phyloP scores from a whole-genome alignment of 2,888 invertebrate genomes.

The Gonocerus acuteangulatus region DNA sequence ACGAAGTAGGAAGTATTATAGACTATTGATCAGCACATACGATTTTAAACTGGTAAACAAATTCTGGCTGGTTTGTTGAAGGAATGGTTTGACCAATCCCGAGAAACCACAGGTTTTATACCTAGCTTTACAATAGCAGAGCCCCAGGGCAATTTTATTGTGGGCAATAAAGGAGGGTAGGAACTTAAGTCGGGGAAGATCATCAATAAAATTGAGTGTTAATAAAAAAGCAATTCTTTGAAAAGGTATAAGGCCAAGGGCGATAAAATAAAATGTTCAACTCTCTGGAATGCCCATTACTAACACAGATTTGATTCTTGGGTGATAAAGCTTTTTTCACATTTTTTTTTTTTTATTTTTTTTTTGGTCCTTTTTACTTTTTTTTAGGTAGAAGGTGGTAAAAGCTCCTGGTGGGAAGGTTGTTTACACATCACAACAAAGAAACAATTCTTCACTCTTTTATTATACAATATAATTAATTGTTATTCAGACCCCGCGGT shows the following conservation, averaged over 20 bases:
- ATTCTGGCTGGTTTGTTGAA: background rate
- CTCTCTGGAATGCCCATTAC: constrained; percentile 1
- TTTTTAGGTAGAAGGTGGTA: too few relatives aligned
- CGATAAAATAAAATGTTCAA: constrained; percentile 4
- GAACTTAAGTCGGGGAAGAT: constrained; percentile 1
- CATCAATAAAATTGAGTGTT: constrained; percentile 25
- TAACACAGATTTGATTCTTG: background rate
- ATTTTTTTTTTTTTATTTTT: background rate
- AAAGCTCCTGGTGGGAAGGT: too few relatives aligned
- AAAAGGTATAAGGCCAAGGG: constrained; percentile 9
- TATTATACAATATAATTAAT: too few relatives aligned
- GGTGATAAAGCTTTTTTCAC: background rate
- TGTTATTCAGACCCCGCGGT: too few relatives aligned
- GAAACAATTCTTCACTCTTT: too few relatives aligned
- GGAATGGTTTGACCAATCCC: background rate
- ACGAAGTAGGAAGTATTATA: too few relatives aligned
- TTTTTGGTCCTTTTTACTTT: background rate
- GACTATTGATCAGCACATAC: too few relatives aligned
- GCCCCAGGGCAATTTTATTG: constrained; percentile 18
- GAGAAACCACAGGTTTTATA: background rate
- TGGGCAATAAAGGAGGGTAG: constrained; percentile 19
- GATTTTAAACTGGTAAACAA: too few relatives aligned
- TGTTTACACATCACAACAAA: too few relatives aligned
- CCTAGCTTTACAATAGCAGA: constrained; percentile 12
- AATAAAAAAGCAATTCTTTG: constrained; percentile 22